These are phyloP conservation scores for Dolichotis patagonum DNA, from an alignment of 2,113 vertebrate species.

Conservation along the genomic window DNA sequence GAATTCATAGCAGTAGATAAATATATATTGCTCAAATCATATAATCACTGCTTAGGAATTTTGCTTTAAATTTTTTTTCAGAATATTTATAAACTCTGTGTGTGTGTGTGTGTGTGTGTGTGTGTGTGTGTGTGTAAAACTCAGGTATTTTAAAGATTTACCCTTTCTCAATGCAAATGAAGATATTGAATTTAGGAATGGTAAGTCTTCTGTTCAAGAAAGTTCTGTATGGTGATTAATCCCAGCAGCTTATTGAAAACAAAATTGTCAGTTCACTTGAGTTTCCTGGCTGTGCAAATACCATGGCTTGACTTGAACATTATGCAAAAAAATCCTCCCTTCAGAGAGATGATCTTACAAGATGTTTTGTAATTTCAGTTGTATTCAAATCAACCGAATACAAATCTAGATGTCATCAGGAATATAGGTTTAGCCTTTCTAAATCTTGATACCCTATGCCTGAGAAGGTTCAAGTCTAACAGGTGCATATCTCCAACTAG, in stretches of 20 bases:
- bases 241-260: background rate
- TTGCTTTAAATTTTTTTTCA: background rate
- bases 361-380: background rate
- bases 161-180: background rate
- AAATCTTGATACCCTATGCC: background rate
- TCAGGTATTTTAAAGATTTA: background rate
- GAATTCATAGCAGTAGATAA: background rate
- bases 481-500: background rate
- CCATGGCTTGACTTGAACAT: background rate
- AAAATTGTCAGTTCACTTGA: background rate
- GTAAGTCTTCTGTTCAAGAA: background rate
- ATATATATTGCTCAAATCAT: background rate
- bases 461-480: background rate
- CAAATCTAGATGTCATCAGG: background rate
- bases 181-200: background rate
- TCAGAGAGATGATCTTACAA: background rate
- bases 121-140: background rate
- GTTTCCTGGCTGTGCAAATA: background rate
- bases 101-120: background rate
- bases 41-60: background rate
- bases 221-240: background rate
- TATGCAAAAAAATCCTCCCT: background rate
- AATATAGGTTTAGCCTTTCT: background rate
- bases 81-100: background rate
- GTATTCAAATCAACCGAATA: background rate